phyloP scores from a whole-genome alignment of 2,888 invertebrate species.

The Caenorhabditis angaria region DNA sequence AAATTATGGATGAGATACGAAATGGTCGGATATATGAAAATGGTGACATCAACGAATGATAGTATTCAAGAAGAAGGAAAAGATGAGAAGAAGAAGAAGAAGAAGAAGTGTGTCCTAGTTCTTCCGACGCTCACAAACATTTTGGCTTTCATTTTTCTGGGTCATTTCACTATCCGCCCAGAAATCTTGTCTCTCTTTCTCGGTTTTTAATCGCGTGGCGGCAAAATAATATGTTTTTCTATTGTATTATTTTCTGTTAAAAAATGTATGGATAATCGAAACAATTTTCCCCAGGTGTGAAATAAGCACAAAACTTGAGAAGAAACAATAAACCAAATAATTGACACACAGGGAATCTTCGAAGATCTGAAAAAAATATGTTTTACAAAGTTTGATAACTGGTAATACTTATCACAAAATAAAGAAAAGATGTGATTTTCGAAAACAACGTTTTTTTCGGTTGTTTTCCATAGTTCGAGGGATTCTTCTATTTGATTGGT shows the following conservation, averaged over 20 bases:
- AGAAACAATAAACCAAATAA: no score
- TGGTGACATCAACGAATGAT: constrained; percentile 7
- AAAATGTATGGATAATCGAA: background rate
- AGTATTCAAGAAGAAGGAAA: background rate
- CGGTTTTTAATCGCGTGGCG: constrained; percentile 1
- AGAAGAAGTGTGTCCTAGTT: constrained; percentile 3
- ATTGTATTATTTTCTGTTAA: background rate
- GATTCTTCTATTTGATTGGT: no score
- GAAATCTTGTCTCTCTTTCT: constrained; percentile 1
- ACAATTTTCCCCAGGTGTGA: background rate
- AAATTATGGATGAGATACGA: background rate
- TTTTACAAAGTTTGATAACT: no score
- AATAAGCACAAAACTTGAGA: no score
- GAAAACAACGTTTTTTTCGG: no score
- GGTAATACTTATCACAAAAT: no score
- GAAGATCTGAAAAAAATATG: no score
- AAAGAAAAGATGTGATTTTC: no score
- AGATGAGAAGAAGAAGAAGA: background rate
- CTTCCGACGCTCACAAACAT: constrained; percentile 12
- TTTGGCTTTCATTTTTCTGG: constrained; percentile 38
- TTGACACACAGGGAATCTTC: no score
- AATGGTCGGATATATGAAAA: background rate
- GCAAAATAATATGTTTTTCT: background rate
- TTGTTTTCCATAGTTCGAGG: no score
- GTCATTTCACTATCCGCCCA: constrained; percentile 31